Conservation (phyloP, 2,797 vertebrate genomes). For the Tarsius wallacei region DNA sequence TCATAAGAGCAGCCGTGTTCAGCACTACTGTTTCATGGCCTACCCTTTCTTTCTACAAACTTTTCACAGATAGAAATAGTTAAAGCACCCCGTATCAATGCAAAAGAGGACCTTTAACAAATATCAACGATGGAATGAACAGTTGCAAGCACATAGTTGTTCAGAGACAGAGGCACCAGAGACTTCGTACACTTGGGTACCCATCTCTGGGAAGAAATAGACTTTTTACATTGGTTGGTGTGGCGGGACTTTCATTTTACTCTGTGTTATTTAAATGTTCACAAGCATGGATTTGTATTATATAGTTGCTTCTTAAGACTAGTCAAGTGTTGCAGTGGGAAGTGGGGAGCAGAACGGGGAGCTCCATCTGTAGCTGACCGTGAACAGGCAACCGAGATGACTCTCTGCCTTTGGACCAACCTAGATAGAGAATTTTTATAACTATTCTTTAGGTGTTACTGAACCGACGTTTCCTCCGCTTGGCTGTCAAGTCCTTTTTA, state of each 20-base stretch:
- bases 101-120: slow-evolving; percentile 52
- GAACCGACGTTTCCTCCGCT: not conserved
- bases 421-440: not conserved
- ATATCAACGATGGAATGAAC: not conserved
- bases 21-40: not conserved
- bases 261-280: slow-evolving; percentile 33
- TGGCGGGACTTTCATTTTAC: slow-evolving; percentile 3
- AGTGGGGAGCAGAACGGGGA: no score
- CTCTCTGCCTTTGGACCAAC: no score
- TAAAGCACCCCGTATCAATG: not conserved
- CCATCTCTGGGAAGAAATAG: not conserved
- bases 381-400: no score
- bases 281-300: not conserved
- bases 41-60: not conserved
- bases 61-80: slow-evolving; percentile 38
- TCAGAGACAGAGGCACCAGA: not conserved
- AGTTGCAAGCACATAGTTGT: not conserved
- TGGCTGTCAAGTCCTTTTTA: not conserved
- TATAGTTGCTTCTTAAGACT: no score
- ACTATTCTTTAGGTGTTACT: not conserved
- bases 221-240: not conserved
- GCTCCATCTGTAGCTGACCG: no score
- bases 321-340: no score
- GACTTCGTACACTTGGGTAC: not conserved
- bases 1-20: not conserved